Conservation (phyloP, 2,113 vertebrate species). For the Notothenia rossii region DNA sequence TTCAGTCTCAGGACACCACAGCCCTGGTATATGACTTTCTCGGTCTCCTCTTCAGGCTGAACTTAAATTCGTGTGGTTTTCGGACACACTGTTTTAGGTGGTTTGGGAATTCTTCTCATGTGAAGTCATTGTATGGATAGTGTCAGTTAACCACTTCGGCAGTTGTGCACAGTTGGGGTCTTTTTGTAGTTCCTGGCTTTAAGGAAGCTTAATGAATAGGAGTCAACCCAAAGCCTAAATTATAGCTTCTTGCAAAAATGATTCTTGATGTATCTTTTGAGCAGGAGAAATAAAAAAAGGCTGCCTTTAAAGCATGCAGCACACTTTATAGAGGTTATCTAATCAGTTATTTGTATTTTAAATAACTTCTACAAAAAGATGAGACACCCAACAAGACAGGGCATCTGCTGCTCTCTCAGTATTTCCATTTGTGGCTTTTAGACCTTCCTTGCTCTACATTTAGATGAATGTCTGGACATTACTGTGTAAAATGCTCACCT, state of each 20-base stretch:
- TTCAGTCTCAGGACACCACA: conserved; percentile 22
- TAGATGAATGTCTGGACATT: neutral
- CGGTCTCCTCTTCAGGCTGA: conserved; percentile 40
- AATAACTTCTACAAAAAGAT: conserved; percentile 37
- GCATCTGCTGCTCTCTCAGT: conserved; percentile 38
- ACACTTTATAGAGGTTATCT: conserved; percentile 32
- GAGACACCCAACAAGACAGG: conserved; percentile 16
- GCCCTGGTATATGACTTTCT: conserved; percentile 37
- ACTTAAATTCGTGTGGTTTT: conserved; percentile 48
- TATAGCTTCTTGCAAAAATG: conserved; percentile 61
- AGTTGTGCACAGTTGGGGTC: conserved; percentile 57
- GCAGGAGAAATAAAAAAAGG: conserved; percentile 14
- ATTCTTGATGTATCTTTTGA: conserved; percentile 69
- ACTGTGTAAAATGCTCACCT: conserved; percentile 23
- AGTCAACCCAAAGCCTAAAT: conserved; percentile 62
- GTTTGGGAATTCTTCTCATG: conserved; percentile 67
- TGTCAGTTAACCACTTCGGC: conserved; percentile 70
- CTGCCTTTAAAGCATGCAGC: conserved; percentile 23
- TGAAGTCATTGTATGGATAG: conserved; percentile 80
- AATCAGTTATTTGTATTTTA: conserved; percentile 33
- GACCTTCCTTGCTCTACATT: neutral
- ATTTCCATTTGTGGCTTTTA: conserved; percentile 26
- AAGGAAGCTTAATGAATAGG: conserved; percentile 60
- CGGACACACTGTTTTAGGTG: conserved; percentile 43
- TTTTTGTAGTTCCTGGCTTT: conserved; percentile 38